Conservation (phyloP, 2,113 vertebrate species). For the Rhinichthys klamathensis region DNA sequence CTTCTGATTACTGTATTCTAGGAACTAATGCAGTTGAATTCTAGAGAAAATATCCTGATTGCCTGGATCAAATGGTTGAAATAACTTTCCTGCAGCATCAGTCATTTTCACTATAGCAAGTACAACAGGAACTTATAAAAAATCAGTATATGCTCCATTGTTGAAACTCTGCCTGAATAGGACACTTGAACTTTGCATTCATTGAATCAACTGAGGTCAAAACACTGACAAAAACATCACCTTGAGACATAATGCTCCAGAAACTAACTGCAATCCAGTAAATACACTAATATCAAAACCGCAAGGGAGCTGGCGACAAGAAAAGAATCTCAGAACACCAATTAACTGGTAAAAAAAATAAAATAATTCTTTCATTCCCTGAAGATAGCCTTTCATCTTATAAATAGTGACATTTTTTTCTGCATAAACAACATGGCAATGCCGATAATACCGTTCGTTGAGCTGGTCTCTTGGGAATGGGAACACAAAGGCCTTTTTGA, state of each 20-base stretch:
- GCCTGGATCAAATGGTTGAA: conserved; percentile 36
- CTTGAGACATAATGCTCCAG: conserved; percentile 62
- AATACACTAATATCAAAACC: conserved; percentile 66
- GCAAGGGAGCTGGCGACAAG: conserved; percentile 66
- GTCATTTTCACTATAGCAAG: neutral
- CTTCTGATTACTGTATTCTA: conserved; percentile 36
- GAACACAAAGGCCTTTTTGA: conserved; percentile 74
- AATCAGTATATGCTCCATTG: neutral
- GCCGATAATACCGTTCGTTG: conserved; percentile 70
- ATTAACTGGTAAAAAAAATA: conserved; percentile 72
- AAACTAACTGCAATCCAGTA: conserved; percentile 53
- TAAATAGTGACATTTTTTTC: conserved; percentile 71
- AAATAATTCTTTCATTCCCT: conserved; percentile 72
- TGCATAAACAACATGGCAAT: conserved; percentile 71
- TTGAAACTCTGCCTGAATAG: neutral
- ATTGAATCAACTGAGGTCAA: conserved; percentile 40
- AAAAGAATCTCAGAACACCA: conserved; percentile 66
- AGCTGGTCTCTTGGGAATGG: conserved; percentile 65
- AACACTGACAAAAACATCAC: conserved; percentile 54
- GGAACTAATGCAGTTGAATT: conserved; percentile 17
- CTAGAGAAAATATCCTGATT: conserved; percentile 23
- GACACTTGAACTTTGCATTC: conserved; percentile 9
- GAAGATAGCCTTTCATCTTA: conserved; percentile 79
- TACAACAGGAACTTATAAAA: neutral
- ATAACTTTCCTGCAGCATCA: neutral